Percentiles rank a stretch among this genome's conserved stretches.
These are phyloP conservation scores for Temnothorax nylanderi DNA, from an alignment of 1,140 invertebrate genomes.

Conservation along the genomic window DNA sequence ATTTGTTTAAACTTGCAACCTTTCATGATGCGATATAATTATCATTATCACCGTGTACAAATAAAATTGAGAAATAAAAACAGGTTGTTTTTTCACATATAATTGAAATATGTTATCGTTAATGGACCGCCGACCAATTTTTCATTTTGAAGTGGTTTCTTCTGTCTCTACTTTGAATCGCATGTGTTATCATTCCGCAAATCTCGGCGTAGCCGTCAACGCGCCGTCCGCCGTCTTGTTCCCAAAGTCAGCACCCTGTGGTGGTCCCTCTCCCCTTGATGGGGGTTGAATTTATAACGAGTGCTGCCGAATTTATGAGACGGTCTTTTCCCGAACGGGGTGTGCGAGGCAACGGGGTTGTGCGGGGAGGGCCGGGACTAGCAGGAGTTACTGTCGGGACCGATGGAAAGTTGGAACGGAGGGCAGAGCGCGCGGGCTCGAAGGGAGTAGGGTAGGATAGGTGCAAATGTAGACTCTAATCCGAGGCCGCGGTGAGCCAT, in stretches of 20 bases:
- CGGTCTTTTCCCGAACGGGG: constrained; percentile 65
- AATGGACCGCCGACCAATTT: background rate
- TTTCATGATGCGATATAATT: background rate
- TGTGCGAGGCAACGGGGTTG: constrained; percentile 31
- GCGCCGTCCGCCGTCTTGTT: constrained; percentile 28
- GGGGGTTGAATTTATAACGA: constrained; percentile 78
- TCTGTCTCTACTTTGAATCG: background rate
- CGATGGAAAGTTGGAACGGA: constrained; percentile 38
- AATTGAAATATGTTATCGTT: background rate
- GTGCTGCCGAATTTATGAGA: constrained; percentile 75
- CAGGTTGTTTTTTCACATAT: background rate
- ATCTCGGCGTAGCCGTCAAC: constrained; percentile 45
- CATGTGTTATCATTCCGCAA: constrained; percentile 19
- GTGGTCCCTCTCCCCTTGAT: constrained; percentile 47
- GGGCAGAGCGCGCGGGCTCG: background rate
- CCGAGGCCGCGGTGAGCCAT: constrained; percentile 78
- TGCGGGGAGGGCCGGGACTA: constrained; percentile 4
- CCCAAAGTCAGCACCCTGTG: constrained; percentile 15
- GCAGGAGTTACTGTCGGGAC: constrained; percentile 49
- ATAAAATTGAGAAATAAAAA: background rate
- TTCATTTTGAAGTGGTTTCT: background rate
- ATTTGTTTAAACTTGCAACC: background rate
- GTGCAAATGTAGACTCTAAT: constrained; percentile 81
- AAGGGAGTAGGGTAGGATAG: constrained; percentile 62
- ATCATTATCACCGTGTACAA: background rate